These are phyloP conservation scores for Philotrypesis tridentata DNA, from an alignment of 1,140 invertebrate genomes.

Conservation along the genomic window DNA sequence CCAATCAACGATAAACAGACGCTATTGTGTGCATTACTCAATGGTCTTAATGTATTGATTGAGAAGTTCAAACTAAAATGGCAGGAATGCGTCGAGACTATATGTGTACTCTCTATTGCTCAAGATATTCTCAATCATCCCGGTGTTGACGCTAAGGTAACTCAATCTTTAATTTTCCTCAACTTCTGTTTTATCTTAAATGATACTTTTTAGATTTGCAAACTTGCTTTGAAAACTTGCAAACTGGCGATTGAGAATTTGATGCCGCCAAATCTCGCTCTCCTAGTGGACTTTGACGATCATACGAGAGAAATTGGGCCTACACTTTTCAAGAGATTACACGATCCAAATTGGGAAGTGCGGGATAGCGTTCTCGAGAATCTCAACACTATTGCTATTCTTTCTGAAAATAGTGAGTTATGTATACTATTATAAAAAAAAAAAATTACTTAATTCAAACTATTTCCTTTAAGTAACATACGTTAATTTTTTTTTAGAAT, in stretches of 20 bases:
- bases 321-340: slow-evolving; percentile 80
- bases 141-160: slow-evolving; percentile 74
- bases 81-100: slow-evolving; percentile 82
- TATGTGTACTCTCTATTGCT: slow-evolving; percentile 76
- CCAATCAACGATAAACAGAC: slow-evolving; percentile 69
- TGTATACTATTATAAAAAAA: slow-evolving; percentile 24
- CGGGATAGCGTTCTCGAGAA: slow-evolving; percentile 83
- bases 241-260: slow-evolving; percentile 82
- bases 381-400: slow-evolving; percentile 78
- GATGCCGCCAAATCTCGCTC: slow-evolving; percentile 82
- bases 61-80: slow-evolving; percentile 82
- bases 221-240: slow-evolving; percentile 80
- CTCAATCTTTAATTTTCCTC: slow-evolving; percentile 33
- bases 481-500: slow-evolving; percentile 75
- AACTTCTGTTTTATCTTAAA: not conserved
- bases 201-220: slow-evolving; percentile 75
- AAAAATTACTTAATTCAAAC: slow-evolving; percentile 17
- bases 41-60: slow-evolving; percentile 78
- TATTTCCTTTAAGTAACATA: not conserved
- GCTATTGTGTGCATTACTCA: slow-evolving; percentile 77
- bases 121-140: slow-evolving; percentile 75
- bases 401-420: slow-evolving; percentile 81
- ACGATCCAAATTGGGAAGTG: slow-evolving; percentile 84
- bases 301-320: slow-evolving; percentile 78
- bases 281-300: slow-evolving; percentile 80